Evolutionary conservation across 2,113 vertebrate genomes (phyloP), one percentile per base, ranked within the genome.

Genomic region (Notechis scutatus): DNA sequence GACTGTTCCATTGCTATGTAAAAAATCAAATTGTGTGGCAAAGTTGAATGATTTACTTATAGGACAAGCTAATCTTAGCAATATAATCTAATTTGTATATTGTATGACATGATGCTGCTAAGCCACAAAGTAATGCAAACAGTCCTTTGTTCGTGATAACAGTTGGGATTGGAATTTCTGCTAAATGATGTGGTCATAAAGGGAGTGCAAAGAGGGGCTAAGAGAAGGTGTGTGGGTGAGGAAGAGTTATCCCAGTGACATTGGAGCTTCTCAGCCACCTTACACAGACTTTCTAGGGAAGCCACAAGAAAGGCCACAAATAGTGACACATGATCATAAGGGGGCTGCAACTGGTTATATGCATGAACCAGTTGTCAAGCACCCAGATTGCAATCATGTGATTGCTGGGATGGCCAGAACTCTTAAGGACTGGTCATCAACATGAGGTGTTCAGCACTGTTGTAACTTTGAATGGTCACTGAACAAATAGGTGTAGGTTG

Each of bases 1-100:
- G 57, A n/a, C 47, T 34, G 18, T 69, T 94, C 20, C 89, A 87
- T 94, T 93, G 50, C 86, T 88, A 87, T 56, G 56, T 74, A 23
- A 69, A 11, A 34, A 92, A 45, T 88, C 42, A 29, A 45, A 45
- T 45, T 92, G 24, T 14, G 3, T 45, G 45, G 57, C 29, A 91
- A 21, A 86, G 5, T 92, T 50, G 69, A 87, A 69, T 55, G 50
- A 55, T 55, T 93, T 90, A 87, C 81, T 56, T 85, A n/a, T 61
- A 61, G 87, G 10, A 50, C 47, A 69, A 11, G 21, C 69, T 57
- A 39, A 7, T 89, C 26, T 81, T 88, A 88, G 42, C 86, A 93
- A 88, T 26, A 93, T 91, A 61, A 88, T 88, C 26, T 87, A 47
- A 87, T n/a, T 54, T 47, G 26, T 14, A 2, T 87, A 39, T 10